Conservation (phyloP, 1,140 invertebrate species). For the Scylla paramamosain region DNA sequence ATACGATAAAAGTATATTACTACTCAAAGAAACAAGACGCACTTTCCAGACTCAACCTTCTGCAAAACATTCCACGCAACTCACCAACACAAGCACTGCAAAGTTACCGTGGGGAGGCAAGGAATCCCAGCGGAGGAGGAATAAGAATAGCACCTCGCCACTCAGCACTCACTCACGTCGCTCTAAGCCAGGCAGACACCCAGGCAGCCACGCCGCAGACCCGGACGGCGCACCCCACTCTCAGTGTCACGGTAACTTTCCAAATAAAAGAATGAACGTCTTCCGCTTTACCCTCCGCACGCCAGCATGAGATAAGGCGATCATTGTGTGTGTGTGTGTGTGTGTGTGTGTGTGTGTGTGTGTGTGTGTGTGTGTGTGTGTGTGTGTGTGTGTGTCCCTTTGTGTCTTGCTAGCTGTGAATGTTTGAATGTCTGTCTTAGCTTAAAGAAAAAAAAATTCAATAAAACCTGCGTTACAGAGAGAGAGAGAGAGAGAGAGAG, state of each 20-base stretch:
- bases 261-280: neutral
- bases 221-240: neutral
- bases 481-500: conserved; percentile 4
- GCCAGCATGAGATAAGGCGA: neutral
- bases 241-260: neutral
- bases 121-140: too few relatives aligned
- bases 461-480: neutral
- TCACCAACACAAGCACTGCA: too few relatives aligned
- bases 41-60: too few relatives aligned
- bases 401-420: neutral
- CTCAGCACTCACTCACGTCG: too few relatives aligned
- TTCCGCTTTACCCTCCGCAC: neutral
- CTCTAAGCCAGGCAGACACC: neutral
- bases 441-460: neutral
- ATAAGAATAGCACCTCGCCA: too few relatives aligned
- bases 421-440: conserved; percentile 8
- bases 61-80: too few relatives aligned
- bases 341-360: conserved; percentile 56
- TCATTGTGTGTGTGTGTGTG: conserved; percentile 41
- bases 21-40: too few relatives aligned
- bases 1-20: too few relatives aligned
- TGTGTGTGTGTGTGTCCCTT: conserved; percentile 36
- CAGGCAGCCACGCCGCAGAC: neutral
- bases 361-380: conserved; percentile 54
- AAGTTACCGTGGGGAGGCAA: too few relatives aligned